Conservation (phyloP, 2,797 vertebrate genomes). For the Enteromius unitaeniatus region DNA sequence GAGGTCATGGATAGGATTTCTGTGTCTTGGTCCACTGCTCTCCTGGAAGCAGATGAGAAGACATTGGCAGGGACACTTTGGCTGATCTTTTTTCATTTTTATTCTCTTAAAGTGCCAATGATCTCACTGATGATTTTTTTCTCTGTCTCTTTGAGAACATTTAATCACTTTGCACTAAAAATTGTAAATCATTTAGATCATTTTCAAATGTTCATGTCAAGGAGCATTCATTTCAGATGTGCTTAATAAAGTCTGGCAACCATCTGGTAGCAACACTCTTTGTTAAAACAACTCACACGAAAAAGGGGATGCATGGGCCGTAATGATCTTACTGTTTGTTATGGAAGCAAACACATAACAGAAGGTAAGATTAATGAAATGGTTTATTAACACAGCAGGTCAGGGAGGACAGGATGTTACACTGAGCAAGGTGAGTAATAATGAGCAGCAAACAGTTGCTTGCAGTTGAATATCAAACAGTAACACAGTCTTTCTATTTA, state of each 20-base stretch:
- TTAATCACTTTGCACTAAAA: slow-evolving; percentile 14
- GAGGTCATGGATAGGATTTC: slow-evolving; percentile 42
- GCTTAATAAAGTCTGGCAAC: slow-evolving; percentile 17
- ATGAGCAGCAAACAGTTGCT: too few relatives aligned
- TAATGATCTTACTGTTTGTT: not conserved
- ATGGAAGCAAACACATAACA: too few relatives aligned
- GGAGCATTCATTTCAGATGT: not conserved
- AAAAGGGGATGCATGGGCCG: not conserved
- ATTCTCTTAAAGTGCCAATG: slow-evolving; percentile 18
- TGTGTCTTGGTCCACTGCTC: not conserved
- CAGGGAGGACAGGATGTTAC: too few relatives aligned
- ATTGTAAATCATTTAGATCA: slow-evolving; percentile 28
- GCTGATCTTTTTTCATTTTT: slow-evolving; percentile 11
- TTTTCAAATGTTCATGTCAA: slow-evolving; percentile 41
- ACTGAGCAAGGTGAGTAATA: too few relatives aligned
- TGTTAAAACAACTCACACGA: not conserved
- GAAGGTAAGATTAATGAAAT: too few relatives aligned
- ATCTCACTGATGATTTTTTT: slow-evolving; percentile 34
- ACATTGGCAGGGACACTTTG: slow-evolving; percentile 22
- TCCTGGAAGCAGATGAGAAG: slow-evolving; percentile 22
- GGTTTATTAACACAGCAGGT: too few relatives aligned
- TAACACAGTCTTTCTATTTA: too few relatives aligned
- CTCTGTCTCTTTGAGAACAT: slow-evolving; percentile 26
- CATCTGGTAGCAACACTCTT: slow-evolving; percentile 15
- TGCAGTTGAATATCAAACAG: too few relatives aligned